Evolutionary conservation across 2,888 invertebrate species (phyloP), one percentile per base, ranked within the genome.

Genomic region (Scotopteryx bipunctaria): DNA sequence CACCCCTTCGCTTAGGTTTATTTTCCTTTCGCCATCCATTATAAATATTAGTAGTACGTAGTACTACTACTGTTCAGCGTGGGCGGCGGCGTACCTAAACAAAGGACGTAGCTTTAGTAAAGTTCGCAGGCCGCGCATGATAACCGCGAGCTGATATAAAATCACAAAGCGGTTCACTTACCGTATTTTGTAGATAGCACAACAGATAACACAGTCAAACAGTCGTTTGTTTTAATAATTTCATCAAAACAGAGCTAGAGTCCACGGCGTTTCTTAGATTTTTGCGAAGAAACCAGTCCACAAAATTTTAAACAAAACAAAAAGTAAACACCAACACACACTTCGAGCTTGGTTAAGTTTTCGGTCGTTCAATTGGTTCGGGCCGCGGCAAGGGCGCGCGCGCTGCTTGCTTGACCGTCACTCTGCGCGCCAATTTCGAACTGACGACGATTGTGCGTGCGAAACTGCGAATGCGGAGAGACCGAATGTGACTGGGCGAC

Each of bases 401-500:
- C 71, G 74, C 71, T 41, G 44, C 38, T 74, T 67, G 72, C 67
- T 78, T 71, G 77, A 67, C 69, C 66, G 66, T 61, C 55, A 64
- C 71, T 59, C 63, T 57, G 72, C 81, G 85, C 88, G 88, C 87
- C 81, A 88, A 88, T 77, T 88, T 86, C 81, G 78, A 88, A 88
- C 83, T 81, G 80, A 67, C 62, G 56, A 45, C 57, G 58, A n/a
- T 16, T 9, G 53, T 45, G 51, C 54, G 36, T 40, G 49, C 55
- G 61, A 57, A 42, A 59, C 59, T 45, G 36, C 27, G 25, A 64
- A 65, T 61, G 66, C 59, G 62, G 63, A 65, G 64, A 6, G 50
- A 59, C 58, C 58, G 38, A 35, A 29, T 41, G 33, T 31, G 45
- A 33, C 27, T 29, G 49, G 42, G 37, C 44, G 54, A 51, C 56